Evolutionary conservation across 2,888 invertebrate genomes (phyloP).

Genomic region (Dicycla oo): DNA sequence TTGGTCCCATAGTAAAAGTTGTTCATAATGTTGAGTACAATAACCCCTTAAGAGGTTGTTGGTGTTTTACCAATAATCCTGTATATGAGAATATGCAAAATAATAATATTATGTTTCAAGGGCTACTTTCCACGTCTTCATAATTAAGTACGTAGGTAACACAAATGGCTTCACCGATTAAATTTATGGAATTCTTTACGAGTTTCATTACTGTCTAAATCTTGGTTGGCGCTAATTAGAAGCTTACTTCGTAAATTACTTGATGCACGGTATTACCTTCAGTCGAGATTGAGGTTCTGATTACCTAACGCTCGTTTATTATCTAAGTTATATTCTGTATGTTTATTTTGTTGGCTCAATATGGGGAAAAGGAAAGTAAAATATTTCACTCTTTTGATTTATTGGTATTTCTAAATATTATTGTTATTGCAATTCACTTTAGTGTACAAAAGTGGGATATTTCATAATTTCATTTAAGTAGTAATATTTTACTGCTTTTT

Average conservation of each 20-base stretch:
- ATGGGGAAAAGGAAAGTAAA: neutral
- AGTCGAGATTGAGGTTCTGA: constrained; percentile 25
- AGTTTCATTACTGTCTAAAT: constrained; percentile 46
- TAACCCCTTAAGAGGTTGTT: too few species aligned
- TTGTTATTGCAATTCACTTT: neutral
- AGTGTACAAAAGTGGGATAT: neutral
- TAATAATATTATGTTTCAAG: neutral
- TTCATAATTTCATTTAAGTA: too few species aligned
- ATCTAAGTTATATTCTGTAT: neutral
- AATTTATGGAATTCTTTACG: constrained; percentile 44
- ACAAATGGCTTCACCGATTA: constrained; percentile 35
- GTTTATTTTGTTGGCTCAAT: neutral
- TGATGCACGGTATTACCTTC: constrained; percentile 31
- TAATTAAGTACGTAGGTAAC: constrained; percentile 23
- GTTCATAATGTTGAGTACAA: too few species aligned
- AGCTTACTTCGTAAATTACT: constrained; percentile 47
- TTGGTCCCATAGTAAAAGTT: too few species aligned
- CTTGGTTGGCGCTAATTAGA: constrained; percentile 42
- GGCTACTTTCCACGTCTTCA: constrained; percentile 5
- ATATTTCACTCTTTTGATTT: neutral
- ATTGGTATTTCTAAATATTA: neutral
- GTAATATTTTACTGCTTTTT: too few species aligned
- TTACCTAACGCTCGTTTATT: constrained; percentile 20
- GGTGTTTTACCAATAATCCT: too few species aligned
- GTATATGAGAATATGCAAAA: neutral